phyloP scores from a whole-genome alignment of 2,888 invertebrate genomes.

The Glyphotaelius pellucidus region DNA sequence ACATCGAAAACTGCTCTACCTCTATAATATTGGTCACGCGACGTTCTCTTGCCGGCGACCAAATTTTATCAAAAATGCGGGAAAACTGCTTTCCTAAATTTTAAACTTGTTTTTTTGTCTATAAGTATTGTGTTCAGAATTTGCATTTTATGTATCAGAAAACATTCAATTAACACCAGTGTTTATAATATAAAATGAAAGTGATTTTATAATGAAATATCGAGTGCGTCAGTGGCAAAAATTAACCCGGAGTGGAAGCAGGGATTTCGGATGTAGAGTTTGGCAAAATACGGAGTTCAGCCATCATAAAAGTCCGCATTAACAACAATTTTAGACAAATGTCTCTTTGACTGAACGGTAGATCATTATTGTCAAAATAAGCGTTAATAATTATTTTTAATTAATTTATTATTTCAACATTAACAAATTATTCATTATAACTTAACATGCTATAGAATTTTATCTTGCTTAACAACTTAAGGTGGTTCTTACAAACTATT shows the following conservation, averaged over 20 bases:
- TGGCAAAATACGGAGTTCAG: too few species aligned
- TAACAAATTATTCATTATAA: too few species aligned
- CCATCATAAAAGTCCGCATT: neutral
- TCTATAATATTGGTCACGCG: constrained; percentile 53
- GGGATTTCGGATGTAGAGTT: too few species aligned
- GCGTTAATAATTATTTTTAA: too few species aligned
- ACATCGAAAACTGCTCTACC: constrained; percentile 49
- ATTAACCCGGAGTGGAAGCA: neutral
- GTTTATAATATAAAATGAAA: neutral
- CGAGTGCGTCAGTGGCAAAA: neutral
- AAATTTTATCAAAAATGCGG: constrained; percentile 20
- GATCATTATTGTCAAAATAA: too few species aligned
- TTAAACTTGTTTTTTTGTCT: neutral
- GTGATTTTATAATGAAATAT: neutral
- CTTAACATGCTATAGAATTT: too few species aligned
- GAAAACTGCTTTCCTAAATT: neutral
- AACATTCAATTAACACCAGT: neutral
- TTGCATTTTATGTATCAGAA: neutral
- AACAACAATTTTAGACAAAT: neutral
- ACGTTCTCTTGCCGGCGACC: constrained; percentile 37
- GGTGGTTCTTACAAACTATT: too few species aligned
- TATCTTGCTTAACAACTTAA: too few species aligned
- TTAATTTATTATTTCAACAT: too few species aligned
- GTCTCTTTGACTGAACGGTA: neutral
- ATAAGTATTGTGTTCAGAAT: neutral